Evolutionary conservation across 2,113 vertebrate genomes (phyloP).

Genomic region (Aptenodytes forsteri): DNA sequence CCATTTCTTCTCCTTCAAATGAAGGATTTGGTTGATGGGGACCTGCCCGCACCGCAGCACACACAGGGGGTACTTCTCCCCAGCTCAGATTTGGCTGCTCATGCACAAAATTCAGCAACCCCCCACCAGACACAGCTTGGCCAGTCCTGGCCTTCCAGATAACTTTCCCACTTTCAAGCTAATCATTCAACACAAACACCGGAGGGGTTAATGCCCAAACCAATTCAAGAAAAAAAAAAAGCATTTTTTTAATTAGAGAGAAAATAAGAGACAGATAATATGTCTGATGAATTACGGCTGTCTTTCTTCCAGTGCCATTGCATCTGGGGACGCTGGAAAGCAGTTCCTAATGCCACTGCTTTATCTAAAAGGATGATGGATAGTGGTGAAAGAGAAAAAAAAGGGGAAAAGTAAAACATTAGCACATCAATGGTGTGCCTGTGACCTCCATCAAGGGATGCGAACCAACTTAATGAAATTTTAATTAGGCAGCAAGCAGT

Average conservation of each 20-base stretch:
- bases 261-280: constrained; percentile 25
- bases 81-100: background rate
- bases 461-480: constrained; percentile 81
- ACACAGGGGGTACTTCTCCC: background rate
- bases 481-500: constrained; percentile 78
- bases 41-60: background rate
- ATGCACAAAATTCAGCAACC: background rate
- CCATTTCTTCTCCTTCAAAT: background rate
- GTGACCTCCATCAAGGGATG: constrained; percentile 66
- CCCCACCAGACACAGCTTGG: background rate
- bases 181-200: background rate
- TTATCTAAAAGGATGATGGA: constrained; percentile 53
- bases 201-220: background rate
- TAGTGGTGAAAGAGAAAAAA: constrained; percentile 39
- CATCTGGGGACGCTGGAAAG: constrained; percentile 44
- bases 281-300: constrained; percentile 1
- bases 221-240: background rate
- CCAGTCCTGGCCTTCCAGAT: background rate
- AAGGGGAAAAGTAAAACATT: constrained; percentile 59
- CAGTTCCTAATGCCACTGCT: constrained; percentile 40
- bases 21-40: background rate
- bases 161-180: background rate
- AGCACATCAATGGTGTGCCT: constrained; percentile 74
- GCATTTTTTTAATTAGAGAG: constrained; percentile 40
- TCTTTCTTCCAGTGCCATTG: background rate